These are phyloP conservation scores for Deroplatys truncata DNA, from an alignment of 2,888 invertebrate species.

Conservation along the genomic window DNA sequence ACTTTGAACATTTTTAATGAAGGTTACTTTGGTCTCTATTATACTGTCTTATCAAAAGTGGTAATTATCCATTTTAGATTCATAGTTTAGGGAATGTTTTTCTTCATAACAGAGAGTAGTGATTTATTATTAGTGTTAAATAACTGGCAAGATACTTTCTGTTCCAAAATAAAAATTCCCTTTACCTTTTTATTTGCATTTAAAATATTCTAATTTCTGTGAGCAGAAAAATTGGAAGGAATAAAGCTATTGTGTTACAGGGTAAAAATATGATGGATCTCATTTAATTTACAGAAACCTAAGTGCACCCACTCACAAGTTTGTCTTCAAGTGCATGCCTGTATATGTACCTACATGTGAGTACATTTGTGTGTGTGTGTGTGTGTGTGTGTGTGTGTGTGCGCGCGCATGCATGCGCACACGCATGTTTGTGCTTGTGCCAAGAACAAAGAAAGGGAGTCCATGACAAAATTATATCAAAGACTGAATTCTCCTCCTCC, in stretches of 20 bases:
- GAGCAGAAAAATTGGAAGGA: not conserved
- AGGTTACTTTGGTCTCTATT: no score
- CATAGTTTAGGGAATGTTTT: no score
- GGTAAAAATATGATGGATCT: not conserved
- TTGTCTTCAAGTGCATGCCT: not conserved
- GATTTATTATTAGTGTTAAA: not conserved
- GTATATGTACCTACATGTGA: not conserved
- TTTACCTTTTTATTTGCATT: not conserved
- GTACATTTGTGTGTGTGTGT: no score
- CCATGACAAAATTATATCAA: constrained; percentile 1
- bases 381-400: not conserved
- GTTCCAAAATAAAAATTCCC: not conserved
- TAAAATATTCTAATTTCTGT: not conserved
- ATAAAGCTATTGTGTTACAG: not conserved
- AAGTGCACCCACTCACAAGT: not conserved
- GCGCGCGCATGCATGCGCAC: no score
- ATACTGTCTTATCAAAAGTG: no score
- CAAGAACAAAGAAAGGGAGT: not conserved
- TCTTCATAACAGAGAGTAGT: no score
- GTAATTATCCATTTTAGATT: no score
- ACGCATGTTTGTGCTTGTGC: not conserved
- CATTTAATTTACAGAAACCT: not conserved
- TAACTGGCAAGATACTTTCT: not conserved
- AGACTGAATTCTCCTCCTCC: not conserved
- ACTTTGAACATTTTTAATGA: no score